phyloP scores from a whole-genome alignment of 2,888 invertebrate species.

The Selenia dentaria region DNA sequence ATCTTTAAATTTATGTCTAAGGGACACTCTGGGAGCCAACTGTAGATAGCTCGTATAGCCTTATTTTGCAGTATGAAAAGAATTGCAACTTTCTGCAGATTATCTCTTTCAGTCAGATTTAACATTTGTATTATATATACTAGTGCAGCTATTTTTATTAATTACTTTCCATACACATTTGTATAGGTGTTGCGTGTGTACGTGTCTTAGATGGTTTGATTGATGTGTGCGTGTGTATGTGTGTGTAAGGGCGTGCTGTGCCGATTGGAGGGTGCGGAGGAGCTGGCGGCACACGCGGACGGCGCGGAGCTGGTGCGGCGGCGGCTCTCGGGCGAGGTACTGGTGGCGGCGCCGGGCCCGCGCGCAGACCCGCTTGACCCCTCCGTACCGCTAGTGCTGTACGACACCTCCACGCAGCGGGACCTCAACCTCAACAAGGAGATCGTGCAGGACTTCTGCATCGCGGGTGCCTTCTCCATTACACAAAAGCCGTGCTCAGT shows the following conservation, averaged over 20 bases:
- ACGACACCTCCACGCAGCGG: constrained; percentile 86
- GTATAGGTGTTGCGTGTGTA: too few species aligned
- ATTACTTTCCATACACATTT: too few species aligned
- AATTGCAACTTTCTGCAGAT: too few species aligned
- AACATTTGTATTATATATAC: too few species aligned
- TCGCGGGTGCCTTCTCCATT: constrained; percentile 61
- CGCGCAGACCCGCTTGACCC: constrained; percentile 73
- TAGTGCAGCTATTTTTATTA: too few species aligned
- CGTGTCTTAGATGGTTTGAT: too few species aligned
- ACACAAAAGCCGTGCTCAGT: constrained; percentile 73
- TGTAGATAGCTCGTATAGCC: too few species aligned
- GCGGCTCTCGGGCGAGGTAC: constrained; percentile 77
- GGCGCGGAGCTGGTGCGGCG: constrained; percentile 59
- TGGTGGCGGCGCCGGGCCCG: constrained; percentile 82
- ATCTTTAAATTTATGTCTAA: too few species aligned
- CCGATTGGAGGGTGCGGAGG: constrained; percentile 89
- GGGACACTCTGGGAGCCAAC: too few species aligned
- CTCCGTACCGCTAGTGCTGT: constrained; percentile 84
- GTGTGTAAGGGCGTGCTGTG: constrained; percentile 86
- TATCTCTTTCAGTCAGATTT: too few species aligned
- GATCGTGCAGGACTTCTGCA: constrained; percentile 81
- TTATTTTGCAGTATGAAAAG: too few species aligned
- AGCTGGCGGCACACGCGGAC: constrained; percentile 67
- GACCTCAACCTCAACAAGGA: constrained; percentile 87
- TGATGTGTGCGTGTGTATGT: background rate